phyloP scores from a whole-genome alignment of 1,140 invertebrate genomes.

The Zelostemma sp. region DNA sequence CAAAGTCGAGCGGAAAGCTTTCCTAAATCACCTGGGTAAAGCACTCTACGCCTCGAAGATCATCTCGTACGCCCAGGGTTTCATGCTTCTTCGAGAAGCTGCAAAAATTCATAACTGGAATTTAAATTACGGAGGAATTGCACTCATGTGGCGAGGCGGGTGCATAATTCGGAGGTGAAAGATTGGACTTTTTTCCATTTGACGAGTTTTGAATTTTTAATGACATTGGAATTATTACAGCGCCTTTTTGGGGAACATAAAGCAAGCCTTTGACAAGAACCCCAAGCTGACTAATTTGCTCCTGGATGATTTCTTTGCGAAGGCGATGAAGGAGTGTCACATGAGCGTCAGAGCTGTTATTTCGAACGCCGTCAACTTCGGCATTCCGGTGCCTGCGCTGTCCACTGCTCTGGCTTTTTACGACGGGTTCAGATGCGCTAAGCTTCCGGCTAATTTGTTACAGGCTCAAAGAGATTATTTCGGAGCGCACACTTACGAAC shows the following conservation, averaged over 20 bases:
- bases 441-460: conserved; percentile 92
- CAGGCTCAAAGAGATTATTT: conserved; percentile 99
- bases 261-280: conserved; percentile 94
- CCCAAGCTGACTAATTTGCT: conserved; percentile 91
- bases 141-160: conserved; percentile 99
- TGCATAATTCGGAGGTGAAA: conserved; percentile 94
- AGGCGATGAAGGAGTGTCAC: conserved; percentile 86
- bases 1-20: conserved; percentile 82
- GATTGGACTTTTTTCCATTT: neutral
- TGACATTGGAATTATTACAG: conserved; percentile 67
- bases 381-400: conserved; percentile 94
- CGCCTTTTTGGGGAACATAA: conserved; percentile 97
- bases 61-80: conserved; percentile 99
- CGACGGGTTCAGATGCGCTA: conserved; percentile 89
- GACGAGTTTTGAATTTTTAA: neutral
- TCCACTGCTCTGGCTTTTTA: conserved; percentile 96
- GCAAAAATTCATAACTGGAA: conserved; percentile 94
- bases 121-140: conserved; percentile 97
- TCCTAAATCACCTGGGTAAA: conserved; percentile 81
- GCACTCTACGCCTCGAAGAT: conserved; percentile 99
- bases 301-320: conserved; percentile 93
- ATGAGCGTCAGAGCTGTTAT: conserved; percentile 79
- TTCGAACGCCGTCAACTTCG: conserved; percentile 76
- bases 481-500: conserved; percentile 98
- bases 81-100: conserved; percentile 97